These are phyloP conservation scores for Anolis apletophallus DNA, from an alignment of 2,797 vertebrate species.

Conservation along the genomic window DNA sequence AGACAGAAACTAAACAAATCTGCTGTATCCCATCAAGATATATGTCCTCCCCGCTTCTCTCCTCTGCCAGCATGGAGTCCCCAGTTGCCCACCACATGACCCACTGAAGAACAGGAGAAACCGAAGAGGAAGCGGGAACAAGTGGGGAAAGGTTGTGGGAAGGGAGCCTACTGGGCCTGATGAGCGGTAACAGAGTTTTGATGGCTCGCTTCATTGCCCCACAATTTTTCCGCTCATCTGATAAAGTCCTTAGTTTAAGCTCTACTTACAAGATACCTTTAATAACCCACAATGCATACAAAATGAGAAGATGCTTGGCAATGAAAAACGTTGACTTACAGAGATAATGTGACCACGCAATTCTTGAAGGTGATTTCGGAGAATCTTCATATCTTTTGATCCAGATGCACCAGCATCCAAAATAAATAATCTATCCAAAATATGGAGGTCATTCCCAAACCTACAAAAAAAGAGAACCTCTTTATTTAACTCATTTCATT, in stretches of 20 bases:
- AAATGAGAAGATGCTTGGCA: not conserved
- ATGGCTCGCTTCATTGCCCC: no score
- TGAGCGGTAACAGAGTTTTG: no score
- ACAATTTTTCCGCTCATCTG: no score
- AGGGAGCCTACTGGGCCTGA: no score
- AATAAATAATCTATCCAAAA: constrained; percentile 93
- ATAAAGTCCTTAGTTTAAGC: not conserved
- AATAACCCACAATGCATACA: not conserved
- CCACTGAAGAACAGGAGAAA: no score
- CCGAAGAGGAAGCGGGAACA: no score
- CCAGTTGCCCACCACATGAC: no score
- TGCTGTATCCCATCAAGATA: not conserved
- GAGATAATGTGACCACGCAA: constrained; percentile 88
- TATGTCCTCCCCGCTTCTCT: no score
- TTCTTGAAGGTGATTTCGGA: constrained; percentile 93
- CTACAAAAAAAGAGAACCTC: constrained; percentile 69
- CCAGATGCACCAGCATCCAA: constrained; percentile 93
- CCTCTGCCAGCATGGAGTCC: no score
- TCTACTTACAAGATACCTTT: not conserved
- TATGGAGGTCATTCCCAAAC: constrained; percentile 93
- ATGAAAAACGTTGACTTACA: constrained; percentile 79
- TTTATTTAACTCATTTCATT: constrained; percentile 15
- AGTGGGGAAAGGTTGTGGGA: no score
- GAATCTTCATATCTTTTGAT: constrained; percentile 94
- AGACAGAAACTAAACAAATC: not conserved